These are phyloP conservation scores for Neostethus bicornis DNA, from an alignment of 2,797 vertebrate genomes.

Conservation along the genomic window DNA sequence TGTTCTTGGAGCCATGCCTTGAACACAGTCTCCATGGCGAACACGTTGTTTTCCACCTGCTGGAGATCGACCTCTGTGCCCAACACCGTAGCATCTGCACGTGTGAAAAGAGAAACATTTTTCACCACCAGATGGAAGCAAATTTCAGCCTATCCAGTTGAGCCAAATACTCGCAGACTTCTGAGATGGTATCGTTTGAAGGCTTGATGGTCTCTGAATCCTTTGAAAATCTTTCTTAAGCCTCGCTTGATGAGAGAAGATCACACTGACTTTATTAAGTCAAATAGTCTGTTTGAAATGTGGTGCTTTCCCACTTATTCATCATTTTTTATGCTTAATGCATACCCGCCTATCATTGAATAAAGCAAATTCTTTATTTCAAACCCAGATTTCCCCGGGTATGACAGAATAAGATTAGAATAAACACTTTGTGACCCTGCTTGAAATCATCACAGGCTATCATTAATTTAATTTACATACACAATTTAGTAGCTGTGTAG, in stretches of 20 bases:
- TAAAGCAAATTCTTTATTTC: neutral
- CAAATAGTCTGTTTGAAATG: neutral
- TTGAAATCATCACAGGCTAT: constrained; percentile 11
- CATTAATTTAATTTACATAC: no score
- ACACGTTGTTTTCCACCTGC: constrained; percentile 81
- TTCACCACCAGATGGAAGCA: constrained; percentile 63
- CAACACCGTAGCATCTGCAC: constrained; percentile 78
- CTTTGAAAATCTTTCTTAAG: constrained; percentile 6
- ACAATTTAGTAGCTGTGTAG: constrained; percentile 37
- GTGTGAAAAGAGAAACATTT: neutral
- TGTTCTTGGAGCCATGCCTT: constrained; percentile 92
- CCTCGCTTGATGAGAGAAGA: constrained; percentile 1
- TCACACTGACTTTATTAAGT: constrained; percentile 1
- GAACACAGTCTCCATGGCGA: constrained; percentile 87
- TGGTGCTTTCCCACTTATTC: constrained; percentile 12
- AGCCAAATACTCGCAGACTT: neutral
- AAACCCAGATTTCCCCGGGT: constrained; percentile 9
- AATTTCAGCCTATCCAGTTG: neutral
- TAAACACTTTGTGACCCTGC: constrained; percentile 19
- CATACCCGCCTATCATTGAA: neutral
- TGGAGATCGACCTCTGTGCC: constrained; percentile 87
- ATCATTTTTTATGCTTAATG: neutral
- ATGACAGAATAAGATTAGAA: constrained; percentile 16
- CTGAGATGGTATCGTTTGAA: constrained; percentile 9
- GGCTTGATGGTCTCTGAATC: constrained; percentile 18